Evolutionary conservation across 2,797 vertebrate species (phyloP), one percentile per base, ranked within the genome.

Genomic region (Characodon lateralis): DNA sequence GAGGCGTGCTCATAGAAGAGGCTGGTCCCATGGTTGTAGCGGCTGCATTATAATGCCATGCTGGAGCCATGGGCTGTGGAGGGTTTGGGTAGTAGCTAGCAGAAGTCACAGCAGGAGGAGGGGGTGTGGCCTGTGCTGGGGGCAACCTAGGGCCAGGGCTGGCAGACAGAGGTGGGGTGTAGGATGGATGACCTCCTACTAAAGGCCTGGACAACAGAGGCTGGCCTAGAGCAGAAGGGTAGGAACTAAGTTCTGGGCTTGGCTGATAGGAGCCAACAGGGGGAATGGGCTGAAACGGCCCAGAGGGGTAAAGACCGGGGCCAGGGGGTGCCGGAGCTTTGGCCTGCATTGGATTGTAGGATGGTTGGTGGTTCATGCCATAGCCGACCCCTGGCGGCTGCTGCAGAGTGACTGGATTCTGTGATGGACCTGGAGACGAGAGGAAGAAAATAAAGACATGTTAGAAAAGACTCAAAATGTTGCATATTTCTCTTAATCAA

Each of bases 341-440:
- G 31, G 90, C 91, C 8, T 94, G 95, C 66, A 87, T 84, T 78
- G 94, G 95, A 81, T 94, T 96, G 14, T 96, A 96, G 0, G 90
- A 88, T 74, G 94, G 94, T 86, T 96, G 96, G 73, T 89, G 93
- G 5, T 85, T 88, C 88, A 95, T 94, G 85, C 89, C 91, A 59
- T 95, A 96, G 83, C 87, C 95, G 87, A 95, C 95, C 71, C 92
- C 88, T 41, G 96, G 92, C 83, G 95, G 96, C 90, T 96, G 93
- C 89, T 96, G 96, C 81, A 97, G 82, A 77, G 85, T 73, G 51
- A 95, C 84, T 65, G 95, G 94, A 89, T 95, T 97, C 74, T 96
- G 97, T 73, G 97, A 96, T 69, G 98, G 98, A 94, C 98, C 98
- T 99, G 87, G 2, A 76, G 76, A 79, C 20, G 16, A 79, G 14